Evolutionary conservation across 2,888 invertebrate genomes (phyloP).

Genomic region (Pinctada fucata): DNA sequence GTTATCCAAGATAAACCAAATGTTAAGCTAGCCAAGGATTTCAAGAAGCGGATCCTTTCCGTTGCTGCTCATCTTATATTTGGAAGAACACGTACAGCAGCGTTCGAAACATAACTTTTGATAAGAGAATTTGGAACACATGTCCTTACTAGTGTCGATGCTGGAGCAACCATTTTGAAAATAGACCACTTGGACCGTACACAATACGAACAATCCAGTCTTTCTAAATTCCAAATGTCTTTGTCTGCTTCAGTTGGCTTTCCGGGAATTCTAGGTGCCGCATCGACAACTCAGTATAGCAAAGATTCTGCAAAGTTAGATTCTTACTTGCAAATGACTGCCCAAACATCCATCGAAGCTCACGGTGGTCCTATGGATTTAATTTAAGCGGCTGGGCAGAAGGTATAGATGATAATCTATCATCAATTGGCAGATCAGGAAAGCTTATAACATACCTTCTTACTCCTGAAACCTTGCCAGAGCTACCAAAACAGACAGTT

Average conservation of each 20-base stretch:
- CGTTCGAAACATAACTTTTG: slow-evolving; percentile 36
- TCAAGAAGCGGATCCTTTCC: slow-evolving; percentile 30
- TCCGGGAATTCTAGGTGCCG: background rate
- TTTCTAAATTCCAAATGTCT: slow-evolving; percentile 6
- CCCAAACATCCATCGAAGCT: background rate
- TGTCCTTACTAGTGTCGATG: slow-evolving; percentile 37
- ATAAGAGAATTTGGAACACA: slow-evolving; percentile 46
- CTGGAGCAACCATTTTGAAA: slow-evolving; percentile 36
- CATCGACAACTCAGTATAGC: background rate
- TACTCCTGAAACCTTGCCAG: slow-evolving; percentile 38
- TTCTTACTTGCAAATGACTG: slow-evolving; percentile 1
- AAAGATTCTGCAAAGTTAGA: slow-evolving; percentile 20
- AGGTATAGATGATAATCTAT: slow-evolving; percentile 44
- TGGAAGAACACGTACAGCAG: slow-evolving; percentile 24
- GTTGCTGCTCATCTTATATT: slow-evolving; percentile 35
- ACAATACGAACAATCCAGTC: background rate
- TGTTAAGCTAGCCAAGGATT: slow-evolving; percentile 31
- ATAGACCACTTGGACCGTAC: slow-evolving; percentile 31
- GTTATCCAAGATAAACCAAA: slow-evolving; percentile 37
- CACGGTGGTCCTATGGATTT: slow-evolving; percentile 43
- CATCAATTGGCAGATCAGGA: slow-evolving; percentile 48
- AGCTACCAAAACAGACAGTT: slow-evolving; percentile 39
- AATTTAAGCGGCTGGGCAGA: slow-evolving; percentile 43
- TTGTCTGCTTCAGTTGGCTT: background rate
- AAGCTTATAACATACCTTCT: slow-evolving; percentile 43